Conservation (phyloP, 2,797 vertebrate genomes). For the Cyprinella venusta region DNA sequence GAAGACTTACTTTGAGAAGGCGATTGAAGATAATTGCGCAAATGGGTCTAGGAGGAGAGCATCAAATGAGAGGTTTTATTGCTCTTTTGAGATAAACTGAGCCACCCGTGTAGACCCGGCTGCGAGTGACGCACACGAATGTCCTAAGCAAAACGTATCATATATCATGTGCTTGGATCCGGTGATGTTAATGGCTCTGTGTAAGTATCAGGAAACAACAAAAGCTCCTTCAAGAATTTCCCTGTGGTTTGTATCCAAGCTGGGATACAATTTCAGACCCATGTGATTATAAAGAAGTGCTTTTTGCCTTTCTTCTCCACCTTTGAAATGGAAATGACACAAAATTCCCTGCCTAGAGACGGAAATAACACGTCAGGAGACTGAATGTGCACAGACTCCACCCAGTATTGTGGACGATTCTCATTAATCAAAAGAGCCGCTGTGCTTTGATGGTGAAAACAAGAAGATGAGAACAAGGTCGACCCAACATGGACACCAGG, state of each 20-base stretch:
- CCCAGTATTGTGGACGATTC: constrained; percentile 2
- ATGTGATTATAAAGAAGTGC: constrained; percentile 28
- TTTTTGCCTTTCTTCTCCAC: constrained; percentile 11
- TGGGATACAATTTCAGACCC: constrained; percentile 30
- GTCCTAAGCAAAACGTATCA: constrained; percentile 50
- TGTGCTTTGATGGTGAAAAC: constrained; percentile 6
- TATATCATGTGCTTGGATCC: constrained; percentile 39
- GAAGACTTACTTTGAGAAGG: constrained; percentile 43
- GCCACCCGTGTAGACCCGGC: constrained; percentile 47
- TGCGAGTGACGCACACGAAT: constrained; percentile 49
- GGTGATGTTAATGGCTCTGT: constrained; percentile 24
- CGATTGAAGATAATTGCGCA: constrained; percentile 63
- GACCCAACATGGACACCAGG: constrained; percentile 19
- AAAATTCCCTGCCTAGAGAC: background rate
- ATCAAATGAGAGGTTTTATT: constrained; percentile 54
- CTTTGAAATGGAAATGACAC: constrained; percentile 33
- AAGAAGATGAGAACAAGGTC: constrained; percentile 40
- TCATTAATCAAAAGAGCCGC: constrained; percentile 14
- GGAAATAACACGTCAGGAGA: constrained; percentile 4
- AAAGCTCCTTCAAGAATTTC: constrained; percentile 33
- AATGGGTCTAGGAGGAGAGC: constrained; percentile 48
- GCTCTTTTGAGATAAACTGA: constrained; percentile 57
- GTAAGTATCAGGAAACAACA: constrained; percentile 7
- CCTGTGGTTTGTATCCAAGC: constrained; percentile 7
- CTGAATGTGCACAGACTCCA: constrained; percentile 11